Evolutionary conservation across 37 sponge, comb jelly and placozoan genomes (phyloP).

Genomic region (Geodia barretti): DNA sequence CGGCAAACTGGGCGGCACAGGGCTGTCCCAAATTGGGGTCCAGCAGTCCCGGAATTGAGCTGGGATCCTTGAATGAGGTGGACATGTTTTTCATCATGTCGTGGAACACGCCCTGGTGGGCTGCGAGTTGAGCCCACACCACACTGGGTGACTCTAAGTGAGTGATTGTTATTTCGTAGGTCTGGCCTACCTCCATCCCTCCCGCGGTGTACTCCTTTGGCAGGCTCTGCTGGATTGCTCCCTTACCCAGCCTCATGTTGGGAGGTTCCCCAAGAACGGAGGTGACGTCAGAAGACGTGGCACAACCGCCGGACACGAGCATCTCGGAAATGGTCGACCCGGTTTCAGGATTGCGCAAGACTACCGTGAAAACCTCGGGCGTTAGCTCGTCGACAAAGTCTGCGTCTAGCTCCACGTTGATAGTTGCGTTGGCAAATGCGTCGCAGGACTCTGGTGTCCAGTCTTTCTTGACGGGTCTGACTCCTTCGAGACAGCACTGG

Average conservation of each 20-base stretch:
- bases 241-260: not conserved
- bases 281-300: not conserved
- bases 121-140: constrained; percentile 70
- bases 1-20: constrained; percentile 50
- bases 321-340: not conserved
- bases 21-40: constrained; percentile 7
- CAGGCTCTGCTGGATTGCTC: not conserved
- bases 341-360: not conserved
- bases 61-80: not conserved
- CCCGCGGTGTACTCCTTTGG: constrained; percentile 4
- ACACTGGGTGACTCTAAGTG: constrained; percentile 53
- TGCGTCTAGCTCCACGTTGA: constrained; percentile 15
- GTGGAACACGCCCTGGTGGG: constrained; percentile 6
- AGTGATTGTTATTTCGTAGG: constrained; percentile 37
- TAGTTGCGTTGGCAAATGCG: not conserved
- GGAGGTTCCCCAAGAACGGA: not conserved
- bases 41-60: not conserved
- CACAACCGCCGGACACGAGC: not conserved
- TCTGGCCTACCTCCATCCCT: constrained; percentile 14
- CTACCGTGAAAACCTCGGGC: constrained; percentile 23
- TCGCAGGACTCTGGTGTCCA: constrained; percentile 22
- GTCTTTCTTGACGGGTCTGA: constrained; percentile 17
- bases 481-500: constrained; percentile 55
- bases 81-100: constrained; percentile 15
- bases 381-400: constrained; percentile 8